Evolutionary conservation across 2,113 vertebrate species (phyloP).

Genomic region (Hyaena hyaena): DNA sequence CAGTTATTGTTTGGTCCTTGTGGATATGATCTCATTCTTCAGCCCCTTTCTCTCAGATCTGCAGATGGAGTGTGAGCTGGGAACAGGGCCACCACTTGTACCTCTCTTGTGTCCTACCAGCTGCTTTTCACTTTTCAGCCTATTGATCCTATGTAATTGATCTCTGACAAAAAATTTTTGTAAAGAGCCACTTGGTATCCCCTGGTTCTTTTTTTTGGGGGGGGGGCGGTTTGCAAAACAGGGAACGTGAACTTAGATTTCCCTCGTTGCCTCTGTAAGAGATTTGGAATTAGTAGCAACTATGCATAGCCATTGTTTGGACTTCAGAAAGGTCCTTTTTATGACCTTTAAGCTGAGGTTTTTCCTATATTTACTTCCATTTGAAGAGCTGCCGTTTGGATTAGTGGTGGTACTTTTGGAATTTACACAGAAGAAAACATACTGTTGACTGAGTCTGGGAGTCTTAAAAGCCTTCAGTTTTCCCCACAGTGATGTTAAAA

Average conservation of each 20-base stretch:
- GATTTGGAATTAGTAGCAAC: conserved; percentile 16
- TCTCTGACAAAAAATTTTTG: background rate
- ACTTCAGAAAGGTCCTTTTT: conserved; percentile 37
- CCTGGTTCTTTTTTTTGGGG: background rate
- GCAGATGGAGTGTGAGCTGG: background rate
- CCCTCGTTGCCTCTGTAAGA: background rate
- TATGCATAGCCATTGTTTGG: conserved; percentile 23
- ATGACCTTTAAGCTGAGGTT: conserved; percentile 75
- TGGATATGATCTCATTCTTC: background rate
- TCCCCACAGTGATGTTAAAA: background rate
- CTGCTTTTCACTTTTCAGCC: background rate
- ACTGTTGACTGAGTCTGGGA: conserved; percentile 58
- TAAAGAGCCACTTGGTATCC: background rate
- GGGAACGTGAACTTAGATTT: background rate
- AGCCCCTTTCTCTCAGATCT: background rate
- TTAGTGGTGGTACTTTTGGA: conserved; percentile 71
- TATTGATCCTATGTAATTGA: background rate
- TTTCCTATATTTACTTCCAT: conserved; percentile 49
- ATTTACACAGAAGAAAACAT: conserved; percentile 80
- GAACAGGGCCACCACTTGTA: background rate
- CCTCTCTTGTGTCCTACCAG: background rate
- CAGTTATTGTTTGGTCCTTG: background rate
- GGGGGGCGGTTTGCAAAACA: too few relatives aligned
- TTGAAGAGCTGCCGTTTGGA: conserved; percentile 67
- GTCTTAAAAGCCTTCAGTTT: conserved; percentile 39